phyloP scores from a whole-genome alignment of 2,113 vertebrate species.

The Bagarius yarrelli region DNA sequence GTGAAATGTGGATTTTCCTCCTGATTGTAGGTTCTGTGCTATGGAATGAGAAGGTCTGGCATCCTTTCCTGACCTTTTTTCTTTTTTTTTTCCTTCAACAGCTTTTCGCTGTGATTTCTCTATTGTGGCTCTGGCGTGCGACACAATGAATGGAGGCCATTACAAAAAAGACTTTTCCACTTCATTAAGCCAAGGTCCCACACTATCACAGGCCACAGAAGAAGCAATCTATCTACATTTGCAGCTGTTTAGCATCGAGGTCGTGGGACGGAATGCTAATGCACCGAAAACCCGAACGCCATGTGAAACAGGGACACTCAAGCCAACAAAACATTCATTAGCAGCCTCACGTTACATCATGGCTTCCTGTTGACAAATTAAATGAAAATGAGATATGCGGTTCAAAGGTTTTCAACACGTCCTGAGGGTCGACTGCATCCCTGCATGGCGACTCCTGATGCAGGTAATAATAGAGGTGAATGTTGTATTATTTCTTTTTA shows the following conservation, averaged over 20 bases:
- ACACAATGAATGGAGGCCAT: slow-evolving; percentile 66
- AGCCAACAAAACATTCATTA: slow-evolving; percentile 28
- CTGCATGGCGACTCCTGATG: background rate
- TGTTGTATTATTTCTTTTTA: background rate
- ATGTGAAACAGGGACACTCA: background rate
- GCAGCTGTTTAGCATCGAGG: slow-evolving; percentile 48
- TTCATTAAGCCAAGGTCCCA: slow-evolving; percentile 67
- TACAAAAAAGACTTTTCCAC: slow-evolving; percentile 71
- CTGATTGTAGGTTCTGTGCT: slow-evolving; percentile 29
- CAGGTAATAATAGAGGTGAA: background rate
- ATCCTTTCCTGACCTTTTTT: slow-evolving; percentile 58
- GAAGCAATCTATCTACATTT: slow-evolving; percentile 67
- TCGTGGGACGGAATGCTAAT: slow-evolving; percentile 36
- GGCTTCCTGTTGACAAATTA: background rate
- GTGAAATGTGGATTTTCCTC: slow-evolving; percentile 20
- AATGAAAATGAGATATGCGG: too few species aligned
- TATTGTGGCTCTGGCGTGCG: slow-evolving; percentile 63
- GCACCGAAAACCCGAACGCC: slow-evolving; percentile 14
- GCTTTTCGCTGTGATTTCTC: slow-evolving; percentile 64
- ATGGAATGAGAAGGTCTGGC: slow-evolving; percentile 48
- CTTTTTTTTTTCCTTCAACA: slow-evolving; percentile 58
- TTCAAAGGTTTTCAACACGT: background rate
- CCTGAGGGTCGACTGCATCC: background rate
- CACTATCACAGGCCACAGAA: slow-evolving; percentile 61
- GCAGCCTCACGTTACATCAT: background rate